Evolutionary conservation across 2,888 invertebrate genomes (phyloP), one percentile per base, ranked within the genome.

Genomic region (Anorthoa munda): DNA sequence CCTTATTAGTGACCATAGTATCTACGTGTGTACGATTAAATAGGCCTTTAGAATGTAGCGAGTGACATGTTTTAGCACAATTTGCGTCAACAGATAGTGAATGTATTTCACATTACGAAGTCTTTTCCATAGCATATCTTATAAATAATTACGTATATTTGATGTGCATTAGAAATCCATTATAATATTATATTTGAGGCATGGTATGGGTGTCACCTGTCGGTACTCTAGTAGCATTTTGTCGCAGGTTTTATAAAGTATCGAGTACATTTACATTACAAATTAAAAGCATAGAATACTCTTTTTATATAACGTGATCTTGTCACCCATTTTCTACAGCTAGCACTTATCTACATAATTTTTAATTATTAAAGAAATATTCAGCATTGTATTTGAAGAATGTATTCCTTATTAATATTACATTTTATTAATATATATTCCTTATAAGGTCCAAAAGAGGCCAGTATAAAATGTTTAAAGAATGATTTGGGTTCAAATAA

Each of bases 1-100:
- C 88, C 70, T 88, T 86, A 81, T 81, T 89, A 89, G 88, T 84
- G 81, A 84, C 78, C 81, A 85, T 88, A 88, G 83, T 75, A 83
- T 81, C 73, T 83, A 78, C 82, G 67, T 86, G 83, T 84, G 86
- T 86, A 82, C 72, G 74, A 77, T 75, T 81, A 79, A 69, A 72
- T 85, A 83, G 77, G 51, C 72, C 68, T 66, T 60, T 79, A 79
- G 81, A 65, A 64, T 15, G 78, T 85, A 88, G 85, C 61, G 64
- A 72, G 75, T 70, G 68, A 78, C 61, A 77, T 72, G 67, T 77
- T 84, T 64, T 77, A 77, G 85, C 82, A 82, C 84, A 75, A 75
- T 72, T 80, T 67, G 67, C 77, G 70, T 72, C 76, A 70, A 72
- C 75, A 64, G 66, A 74, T 76, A 67, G 72, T 70, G 73, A 70